Evolutionary conservation across 2,888 invertebrate species (phyloP), one percentile per base, ranked within the genome.

Genomic region (Eulithis testata): DNA sequence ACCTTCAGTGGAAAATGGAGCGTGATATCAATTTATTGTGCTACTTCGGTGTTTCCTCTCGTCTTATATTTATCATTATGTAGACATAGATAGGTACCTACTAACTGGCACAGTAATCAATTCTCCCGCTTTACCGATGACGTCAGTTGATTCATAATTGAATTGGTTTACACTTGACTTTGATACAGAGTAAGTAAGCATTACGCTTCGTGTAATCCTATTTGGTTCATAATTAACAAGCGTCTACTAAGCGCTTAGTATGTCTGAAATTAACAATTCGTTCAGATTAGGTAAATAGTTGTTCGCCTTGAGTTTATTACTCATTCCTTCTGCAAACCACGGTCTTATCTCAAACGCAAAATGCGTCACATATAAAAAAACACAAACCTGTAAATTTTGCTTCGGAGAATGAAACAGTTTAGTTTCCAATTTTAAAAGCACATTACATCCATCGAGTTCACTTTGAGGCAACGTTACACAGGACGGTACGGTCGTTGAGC

Each of bases 381-480:
- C 73, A 83, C 86, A 69, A 79, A 87, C 87, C 85, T 87, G 75
- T 73, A 77, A 81, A 82, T 82, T 86, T 82, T 81, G 73, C 79
- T 74, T 77, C 68, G 73, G 70, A 70, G 76, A 72, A 78, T 66
- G 64, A 71, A 65, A 74, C 77, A 69, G 80, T 79, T 81, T 83
- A 77, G 79, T 86, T 87, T 89, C 84, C 88, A 85, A 90, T 88
- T 84, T 86, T 84, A 88, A 82, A 85, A 86, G 77, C 90, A 91
- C 90, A 83, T 87, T 87, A 85, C 77, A 87, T 87, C 85, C 88
- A 87, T 84, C 79, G 76, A 90, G 89, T 90, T 90, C 91, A 91
- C 90, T 88, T 84, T 80, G 80, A 77, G 75, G 81, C 79, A 88
- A 90, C 83, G 90, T 90, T 88, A 87, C 91, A 91, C 90, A 85